Percentiles rank a stretch among this genome's conserved stretches.
phyloP scores from a whole-genome alignment of 1,140 invertebrate species.

The Sarcophaga peregrina region DNA sequence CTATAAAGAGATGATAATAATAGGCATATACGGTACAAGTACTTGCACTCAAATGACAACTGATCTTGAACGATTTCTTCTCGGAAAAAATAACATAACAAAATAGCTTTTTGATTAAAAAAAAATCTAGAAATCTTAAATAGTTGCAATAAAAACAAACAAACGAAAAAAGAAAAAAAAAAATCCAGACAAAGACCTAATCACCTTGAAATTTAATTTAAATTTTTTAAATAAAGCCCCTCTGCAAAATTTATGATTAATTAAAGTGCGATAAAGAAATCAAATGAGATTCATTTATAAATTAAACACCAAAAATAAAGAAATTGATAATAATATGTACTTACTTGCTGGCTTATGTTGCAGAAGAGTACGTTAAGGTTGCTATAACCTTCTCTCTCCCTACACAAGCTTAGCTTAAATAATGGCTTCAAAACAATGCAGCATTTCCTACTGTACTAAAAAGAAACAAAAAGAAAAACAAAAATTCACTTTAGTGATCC shows the following conservation, averaged over 20 bases:
- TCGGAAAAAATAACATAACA: not conserved
- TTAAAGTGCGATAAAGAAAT: not conserved
- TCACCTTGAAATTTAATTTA: not conserved
- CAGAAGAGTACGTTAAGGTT: not conserved
- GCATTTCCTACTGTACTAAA: too few species aligned
- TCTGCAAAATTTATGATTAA: not conserved
- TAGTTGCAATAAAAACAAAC: not conserved
- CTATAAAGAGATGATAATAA: not conserved
- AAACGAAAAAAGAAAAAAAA: not conserved
- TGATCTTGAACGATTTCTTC: not conserved
- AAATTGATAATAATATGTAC: not conserved
- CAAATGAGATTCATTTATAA: too few species aligned
- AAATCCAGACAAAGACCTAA: not conserved
- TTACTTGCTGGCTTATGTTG: not conserved
- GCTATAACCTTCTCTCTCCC: not conserved
- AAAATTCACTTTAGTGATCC: too few species aligned
- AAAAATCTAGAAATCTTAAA: not conserved
- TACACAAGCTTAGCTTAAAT: too few species aligned
- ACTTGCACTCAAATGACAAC: not conserved
- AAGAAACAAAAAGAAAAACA: too few species aligned
- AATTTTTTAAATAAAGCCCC: not conserved
- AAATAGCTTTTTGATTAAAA: not conserved
- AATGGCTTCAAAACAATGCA: too few species aligned
- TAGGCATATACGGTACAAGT: not conserved
- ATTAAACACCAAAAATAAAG: too few species aligned